These are phyloP conservation scores for Meloidogyne floridensis DNA, from an alignment of 1,140 invertebrate genomes.

Conservation along the genomic window DNA sequence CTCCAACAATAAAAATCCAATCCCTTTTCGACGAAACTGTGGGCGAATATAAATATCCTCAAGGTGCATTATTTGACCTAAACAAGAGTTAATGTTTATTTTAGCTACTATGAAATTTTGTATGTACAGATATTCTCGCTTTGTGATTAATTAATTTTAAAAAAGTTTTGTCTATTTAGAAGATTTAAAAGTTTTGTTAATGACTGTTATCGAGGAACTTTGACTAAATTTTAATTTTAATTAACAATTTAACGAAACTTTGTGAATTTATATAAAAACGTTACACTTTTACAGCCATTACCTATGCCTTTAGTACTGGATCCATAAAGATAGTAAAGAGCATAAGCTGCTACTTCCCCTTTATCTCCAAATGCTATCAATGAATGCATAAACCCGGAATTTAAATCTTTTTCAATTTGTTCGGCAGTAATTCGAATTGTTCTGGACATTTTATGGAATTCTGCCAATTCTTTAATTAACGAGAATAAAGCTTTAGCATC, in stretches of 20 bases:
- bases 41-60: slow-evolving; percentile 4
- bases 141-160: no score
- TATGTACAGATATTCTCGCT: no score
- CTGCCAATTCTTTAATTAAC: slow-evolving; percentile 3
- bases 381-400: neutral
- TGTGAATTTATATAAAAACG: no score
- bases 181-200: no score
- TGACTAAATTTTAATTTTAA: no score
- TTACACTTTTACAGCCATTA: no score
- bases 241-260: no score
- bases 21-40: neutral
- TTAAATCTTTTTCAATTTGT: slow-evolving; percentile 1
- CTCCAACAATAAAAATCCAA: neutral
- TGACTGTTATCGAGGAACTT: no score
- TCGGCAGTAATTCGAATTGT: neutral
- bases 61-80: neutral
- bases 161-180: no score
- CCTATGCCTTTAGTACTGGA: no score
- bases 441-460: neutral
- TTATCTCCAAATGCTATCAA: neutral
- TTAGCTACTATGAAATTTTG: no score
- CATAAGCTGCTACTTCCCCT: neutral
- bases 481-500: slow-evolving; percentile 14
- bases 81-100: no score
- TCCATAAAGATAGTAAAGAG: neutral